Conservation (phyloP, 2,113 vertebrate species). For the Microtus richardsoni region DNA sequence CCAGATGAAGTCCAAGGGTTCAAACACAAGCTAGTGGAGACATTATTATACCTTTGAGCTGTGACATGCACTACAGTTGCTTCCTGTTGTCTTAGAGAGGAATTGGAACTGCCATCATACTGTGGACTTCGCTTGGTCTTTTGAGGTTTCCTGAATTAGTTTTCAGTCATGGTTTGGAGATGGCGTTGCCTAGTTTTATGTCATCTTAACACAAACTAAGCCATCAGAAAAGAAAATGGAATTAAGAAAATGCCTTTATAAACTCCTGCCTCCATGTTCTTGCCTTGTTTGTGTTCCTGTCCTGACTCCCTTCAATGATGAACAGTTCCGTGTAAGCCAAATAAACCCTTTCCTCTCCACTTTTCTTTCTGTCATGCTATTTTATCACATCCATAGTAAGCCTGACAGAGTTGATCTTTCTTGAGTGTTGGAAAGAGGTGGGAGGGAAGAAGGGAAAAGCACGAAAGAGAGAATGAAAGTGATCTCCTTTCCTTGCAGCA, state of each 20-base stretch:
- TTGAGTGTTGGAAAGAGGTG: background rate
- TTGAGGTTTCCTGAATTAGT: background rate
- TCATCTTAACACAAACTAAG: background rate
- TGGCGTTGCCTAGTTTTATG: too few species aligned
- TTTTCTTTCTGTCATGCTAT: too few species aligned
- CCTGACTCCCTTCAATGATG: background rate
- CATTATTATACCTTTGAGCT: background rate
- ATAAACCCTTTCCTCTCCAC: background rate
- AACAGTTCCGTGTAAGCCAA: background rate
- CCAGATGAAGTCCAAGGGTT: background rate
- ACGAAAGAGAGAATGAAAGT: background rate
- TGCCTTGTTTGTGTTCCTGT: background rate
- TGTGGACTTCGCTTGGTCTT: background rate
- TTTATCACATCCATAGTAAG: background rate
- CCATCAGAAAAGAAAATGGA: background rate
- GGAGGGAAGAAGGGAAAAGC: background rate
- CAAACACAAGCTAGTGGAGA: background rate
- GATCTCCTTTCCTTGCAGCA: background rate
- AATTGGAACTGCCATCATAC: background rate
- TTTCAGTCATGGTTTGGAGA: background rate
- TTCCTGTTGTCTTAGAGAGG: background rate
- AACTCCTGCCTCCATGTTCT: background rate
- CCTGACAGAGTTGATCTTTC: background rate
- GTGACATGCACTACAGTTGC: background rate
- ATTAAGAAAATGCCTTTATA: background rate